Base-by-base conservation (phyloP, 2,797 vertebrate genomes). In the Onychomys leucogaster region DNA sequence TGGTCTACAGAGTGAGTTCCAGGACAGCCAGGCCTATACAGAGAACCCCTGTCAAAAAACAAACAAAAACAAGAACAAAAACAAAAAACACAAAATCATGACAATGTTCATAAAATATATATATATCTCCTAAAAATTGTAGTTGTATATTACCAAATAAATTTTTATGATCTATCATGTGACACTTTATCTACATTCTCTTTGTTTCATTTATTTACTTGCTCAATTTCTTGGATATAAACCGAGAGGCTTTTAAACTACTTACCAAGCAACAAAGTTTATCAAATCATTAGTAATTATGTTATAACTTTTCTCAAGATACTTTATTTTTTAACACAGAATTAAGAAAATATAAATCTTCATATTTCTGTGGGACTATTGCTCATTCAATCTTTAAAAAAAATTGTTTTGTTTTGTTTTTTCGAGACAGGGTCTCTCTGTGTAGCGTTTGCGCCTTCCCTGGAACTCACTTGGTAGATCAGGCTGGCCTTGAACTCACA, bases 161-260 rank as follows among this genome's bases (percentile, higher is more conserved):
- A 52, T 85, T 82, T 94, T 84, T 95, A 76, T 80, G n/a, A 93
- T 80, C 21, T 95, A 19, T 95, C 7, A 61, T 88, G 37, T 90
- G 19, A 19, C 7, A 77, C 8, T 32, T 80, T 55, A 61, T 65
- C 92, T 90, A 76, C 10, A 10, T 55, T 81, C 55, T 29, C n/a
- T 82, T 95, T 84, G 21, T 89, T 78, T 63, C 55, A 91, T 34
- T 90, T 94, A 75, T 37, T 87, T 71, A 90, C 34, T 95, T 81
- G 83, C 63, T 92, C 32, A 43, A 12, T 93, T 92, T 94, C 89
- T 89, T 46, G 82, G 29, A 65, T 78, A 10, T 63, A 73, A 67
- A 71, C n/a, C 34, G 69, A 94, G 95, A 83, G 84, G 0, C 34
- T 95, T 96, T 89, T 76, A 76, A 94, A 95, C 84, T 12, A 84